These are phyloP conservation scores for Argentina silus DNA, from an alignment of 2,797 vertebrate species.

Conservation along the genomic window DNA sequence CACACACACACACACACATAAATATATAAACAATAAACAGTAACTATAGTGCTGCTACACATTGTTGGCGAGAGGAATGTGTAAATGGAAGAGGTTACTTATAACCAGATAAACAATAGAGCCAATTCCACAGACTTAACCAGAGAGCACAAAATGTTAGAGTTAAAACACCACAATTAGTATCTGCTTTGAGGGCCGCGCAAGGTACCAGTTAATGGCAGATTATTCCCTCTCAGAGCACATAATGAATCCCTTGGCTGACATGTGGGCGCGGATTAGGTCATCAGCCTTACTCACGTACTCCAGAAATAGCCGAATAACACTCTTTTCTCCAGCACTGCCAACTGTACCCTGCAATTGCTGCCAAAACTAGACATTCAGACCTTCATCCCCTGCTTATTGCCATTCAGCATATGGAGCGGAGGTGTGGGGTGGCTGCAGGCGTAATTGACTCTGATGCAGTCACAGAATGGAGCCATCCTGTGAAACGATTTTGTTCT, in stretches of 20 bases:
- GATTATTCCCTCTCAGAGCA: conserved; percentile 45
- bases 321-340: conserved; percentile 7
- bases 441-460: too few species aligned
- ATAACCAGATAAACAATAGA: conserved; percentile 27
- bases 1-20: neutral
- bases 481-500: neutral
- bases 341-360: conserved; percentile 9
- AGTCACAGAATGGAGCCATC: conserved; percentile 5
- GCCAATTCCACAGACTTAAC: conserved; percentile 34
- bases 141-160: conserved; percentile 41
- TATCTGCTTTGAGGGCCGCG: conserved; percentile 32
- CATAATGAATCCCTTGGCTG: conserved; percentile 67
- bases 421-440: neutral
- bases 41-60: conserved; percentile 38
- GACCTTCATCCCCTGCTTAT: conserved; percentile 18
- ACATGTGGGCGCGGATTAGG: conserved; percentile 65
- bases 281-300: conserved; percentile 63
- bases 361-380: conserved; percentile 36
- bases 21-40: conserved; percentile 9
- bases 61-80: conserved; percentile 62
- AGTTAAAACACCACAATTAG: conserved; percentile 66
- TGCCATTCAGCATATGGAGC: conserved; percentile 17
- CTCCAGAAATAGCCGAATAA: conserved; percentile 63
- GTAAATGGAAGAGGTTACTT: conserved; percentile 56
- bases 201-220: conserved; percentile 51